A percentile compares a stretch with the other conserved stretches of the same genome.
phyloP scores from a whole-genome alignment of 1,140 invertebrate genomes.

The Drosophila pandora region DNA sequence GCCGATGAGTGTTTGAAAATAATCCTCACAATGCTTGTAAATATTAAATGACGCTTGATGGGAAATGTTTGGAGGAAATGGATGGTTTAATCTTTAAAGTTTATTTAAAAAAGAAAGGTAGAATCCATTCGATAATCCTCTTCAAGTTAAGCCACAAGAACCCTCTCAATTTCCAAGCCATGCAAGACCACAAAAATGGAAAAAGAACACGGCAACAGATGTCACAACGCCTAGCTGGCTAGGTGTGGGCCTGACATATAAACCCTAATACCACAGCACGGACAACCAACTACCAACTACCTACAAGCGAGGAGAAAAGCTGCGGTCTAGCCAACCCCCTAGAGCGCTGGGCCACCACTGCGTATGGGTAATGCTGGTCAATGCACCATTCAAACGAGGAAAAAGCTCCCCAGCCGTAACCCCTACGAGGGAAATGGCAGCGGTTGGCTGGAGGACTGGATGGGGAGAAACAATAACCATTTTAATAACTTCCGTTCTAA shows the following conservation, averaged over 20 bases:
- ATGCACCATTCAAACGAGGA: conserved; percentile 40
- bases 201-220: conserved; percentile 36
- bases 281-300: background rate
- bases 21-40: background rate
- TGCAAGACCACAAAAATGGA: conserved; percentile 2
- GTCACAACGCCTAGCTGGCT: background rate
- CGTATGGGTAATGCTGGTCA: conserved; percentile 72
- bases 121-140: no score
- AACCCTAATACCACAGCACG: conserved; percentile 67
- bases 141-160: background rate
- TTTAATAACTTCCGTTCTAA: conserved; percentile 81
- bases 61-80: no score
- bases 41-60: no score
- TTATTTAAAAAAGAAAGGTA: no score
- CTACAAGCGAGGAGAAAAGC: background rate
- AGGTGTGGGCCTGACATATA: conserved; percentile 64
- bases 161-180: conserved; percentile 2
- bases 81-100: no score
- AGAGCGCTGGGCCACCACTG: conserved; percentile 29
- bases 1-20: conserved; percentile 3
- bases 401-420: conserved; percentile 43
- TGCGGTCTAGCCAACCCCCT: conserved; percentile 12
- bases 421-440: background rate
- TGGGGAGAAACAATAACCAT: conserved; percentile 60
- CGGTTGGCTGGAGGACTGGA: conserved; percentile 10